A percentile compares a stretch with the other conserved stretches of the same genome.
Conservation (phyloP, 1,140 invertebrate species). For the Brachionus sp. region DNA sequence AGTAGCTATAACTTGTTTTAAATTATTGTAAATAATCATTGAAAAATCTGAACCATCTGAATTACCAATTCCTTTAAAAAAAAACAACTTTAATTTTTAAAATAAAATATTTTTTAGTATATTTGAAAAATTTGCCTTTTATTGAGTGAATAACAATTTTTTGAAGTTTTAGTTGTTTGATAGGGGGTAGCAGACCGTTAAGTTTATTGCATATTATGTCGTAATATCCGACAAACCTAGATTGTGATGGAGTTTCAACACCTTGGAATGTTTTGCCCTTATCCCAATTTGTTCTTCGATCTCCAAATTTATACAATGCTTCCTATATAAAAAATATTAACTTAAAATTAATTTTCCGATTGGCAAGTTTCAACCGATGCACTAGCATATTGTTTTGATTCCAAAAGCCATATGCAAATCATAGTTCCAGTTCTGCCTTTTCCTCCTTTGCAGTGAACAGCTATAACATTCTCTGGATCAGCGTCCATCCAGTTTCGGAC, state of each 20-base stretch:
- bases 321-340: conserved; percentile 52
- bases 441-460: conserved; percentile 68
- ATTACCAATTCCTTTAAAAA: conserved; percentile 57
- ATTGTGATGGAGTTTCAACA: conserved; percentile 63
- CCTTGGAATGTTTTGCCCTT: conserved; percentile 64
- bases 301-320: conserved; percentile 63
- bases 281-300: conserved; percentile 62
- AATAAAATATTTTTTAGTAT: not conserved
- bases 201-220: conserved; percentile 60
- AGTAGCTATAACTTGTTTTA: conserved; percentile 55
- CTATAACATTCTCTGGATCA: conserved; percentile 64
- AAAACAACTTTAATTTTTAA: not conserved
- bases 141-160: conserved; percentile 58
- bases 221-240: conserved; percentile 64
- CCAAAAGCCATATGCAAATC: conserved; percentile 64
- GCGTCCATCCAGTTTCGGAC: conserved; percentile 62
- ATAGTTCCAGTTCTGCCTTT: conserved; percentile 66
- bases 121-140: conserved; percentile 50
- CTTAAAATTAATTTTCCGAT: not conserved
- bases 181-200: conserved; percentile 56
- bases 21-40: conserved; percentile 37
- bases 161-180: conserved; percentile 55
- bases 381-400: conserved; percentile 52
- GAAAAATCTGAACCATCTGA: conserved; percentile 62
- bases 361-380: not conserved